Evolutionary conservation across 2,888 invertebrate species (phyloP), one percentile per base, ranked within the genome.

Genomic region (Pyralis farinalis): DNA sequence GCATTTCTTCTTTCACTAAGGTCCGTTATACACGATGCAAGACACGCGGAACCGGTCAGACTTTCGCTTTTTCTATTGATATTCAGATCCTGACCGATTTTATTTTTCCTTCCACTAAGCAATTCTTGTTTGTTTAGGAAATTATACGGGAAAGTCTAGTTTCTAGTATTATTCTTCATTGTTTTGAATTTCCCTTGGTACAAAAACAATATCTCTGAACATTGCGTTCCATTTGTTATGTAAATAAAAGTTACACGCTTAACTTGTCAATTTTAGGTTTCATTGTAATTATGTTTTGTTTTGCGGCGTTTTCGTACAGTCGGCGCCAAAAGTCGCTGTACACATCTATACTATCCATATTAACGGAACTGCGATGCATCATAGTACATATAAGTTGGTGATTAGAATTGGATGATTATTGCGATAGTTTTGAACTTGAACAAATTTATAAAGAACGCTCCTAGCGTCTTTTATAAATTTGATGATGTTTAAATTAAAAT

Each of bases 1-100:
- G 55, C 67, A 71, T 81, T 77, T 80, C 80, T 79, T 84, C 82
- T 83, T 83, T 82, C 84, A 71, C 78, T 55, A 25, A 27, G 39
- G 37, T 30, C 37, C 36, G 46, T 34, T 45, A 40, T 29, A 48
- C 41, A 27, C 27, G 27, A 11, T 3, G 21, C 27, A 10, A 34
- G 10, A 20, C n/a, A 10, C 22, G 33, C 42, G 41, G 33, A 46
- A 43, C 39, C 39, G 33, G 27, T 31, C 29, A 27, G 25, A 68
- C 77, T 75, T 77, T 76, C 77, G 66, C 65, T 72, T 71, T 67
- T 62, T 43, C 22, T 58, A 65, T 70, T 65, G 54, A 56, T 53
- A 76, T 76, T 65, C 71, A 48, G 48, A 56, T 72, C 71, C 69
- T 66, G 63, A 51, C 46, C 60, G 44, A 53, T 56, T 55, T 46